These are phyloP conservation scores for Elymnias hypermnestra DNA, from an alignment of 1,140 invertebrate genomes.

Conservation along the genomic window DNA sequence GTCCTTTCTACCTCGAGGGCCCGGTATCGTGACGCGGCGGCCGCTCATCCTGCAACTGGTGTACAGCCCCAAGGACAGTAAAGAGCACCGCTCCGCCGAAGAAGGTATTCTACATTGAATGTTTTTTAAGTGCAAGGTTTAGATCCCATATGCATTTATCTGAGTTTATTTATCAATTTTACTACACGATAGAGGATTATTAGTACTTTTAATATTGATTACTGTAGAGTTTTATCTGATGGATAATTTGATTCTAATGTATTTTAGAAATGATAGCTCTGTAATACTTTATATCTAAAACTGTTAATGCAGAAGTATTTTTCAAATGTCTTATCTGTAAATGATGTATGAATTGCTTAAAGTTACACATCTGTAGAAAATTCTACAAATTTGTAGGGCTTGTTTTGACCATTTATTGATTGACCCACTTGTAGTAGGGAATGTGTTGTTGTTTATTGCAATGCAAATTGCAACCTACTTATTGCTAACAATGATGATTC, in stretches of 20 bases:
- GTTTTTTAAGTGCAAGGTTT: background rate
- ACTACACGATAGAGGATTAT: constrained; percentile 1
- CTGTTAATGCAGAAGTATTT: too few relatives aligned
- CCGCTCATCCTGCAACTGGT: constrained; percentile 96
- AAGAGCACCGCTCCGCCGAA: constrained; percentile 87
- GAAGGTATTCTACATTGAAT: constrained; percentile 79
- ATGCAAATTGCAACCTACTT: too few relatives aligned
- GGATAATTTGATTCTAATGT: background rate
- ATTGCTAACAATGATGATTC: constrained; percentile 13
- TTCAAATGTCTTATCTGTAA: too few relatives aligned
- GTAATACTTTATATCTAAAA: too few relatives aligned
- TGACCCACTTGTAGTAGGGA: too few relatives aligned
- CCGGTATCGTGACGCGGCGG: constrained; percentile 97
- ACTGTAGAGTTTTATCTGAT: constrained; percentile 2
- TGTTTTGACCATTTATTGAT: too few relatives aligned
- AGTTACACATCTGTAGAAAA: too few relatives aligned
- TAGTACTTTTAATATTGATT: background rate
- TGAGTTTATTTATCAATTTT: background rate
- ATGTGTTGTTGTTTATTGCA: too few relatives aligned
- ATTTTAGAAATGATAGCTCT: too few relatives aligned
- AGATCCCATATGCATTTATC: background rate
- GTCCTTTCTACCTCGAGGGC: constrained; percentile 97
- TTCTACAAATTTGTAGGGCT: too few relatives aligned
- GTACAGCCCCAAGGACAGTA: constrained; percentile 93
- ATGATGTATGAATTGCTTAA: too few relatives aligned